Evolutionary conservation across 2,888 invertebrate species (phyloP).

Genomic region (Dynastes tityus): DNA sequence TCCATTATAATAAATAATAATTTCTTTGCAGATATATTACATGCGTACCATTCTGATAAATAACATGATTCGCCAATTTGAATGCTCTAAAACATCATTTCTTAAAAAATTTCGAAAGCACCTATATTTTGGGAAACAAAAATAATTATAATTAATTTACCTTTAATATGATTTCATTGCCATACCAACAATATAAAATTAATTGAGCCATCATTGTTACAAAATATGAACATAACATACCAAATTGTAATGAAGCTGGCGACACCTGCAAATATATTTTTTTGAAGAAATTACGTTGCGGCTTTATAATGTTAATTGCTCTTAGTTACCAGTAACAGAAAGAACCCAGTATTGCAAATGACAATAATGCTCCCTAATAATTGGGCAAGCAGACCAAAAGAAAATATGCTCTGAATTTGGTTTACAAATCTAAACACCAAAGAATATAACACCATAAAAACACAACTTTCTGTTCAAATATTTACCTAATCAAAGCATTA

Average conservation of each 20-base stretch:
- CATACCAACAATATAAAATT: slow-evolving; percentile 75
- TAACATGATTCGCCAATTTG: slow-evolving; percentile 59
- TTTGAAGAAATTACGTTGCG: background rate
- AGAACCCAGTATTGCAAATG: slow-evolving; percentile 61
- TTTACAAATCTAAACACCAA: slow-evolving; percentile 55
- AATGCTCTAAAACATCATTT: slow-evolving; percentile 55
- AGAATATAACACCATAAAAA: background rate
- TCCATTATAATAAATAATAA: slow-evolving; percentile 60
- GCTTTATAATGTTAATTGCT: background rate
- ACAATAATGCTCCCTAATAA: slow-evolving; percentile 59
- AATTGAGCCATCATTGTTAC: slow-evolving; percentile 63
- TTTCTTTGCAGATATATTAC: slow-evolving; percentile 53
- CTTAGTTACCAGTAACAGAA: slow-evolving; percentile 56
- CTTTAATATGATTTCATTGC: slow-evolving; percentile 74
- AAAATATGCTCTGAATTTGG: slow-evolving; percentile 58
- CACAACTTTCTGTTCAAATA: slow-evolving; percentile 14
- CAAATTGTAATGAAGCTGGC: slow-evolving; percentile 55
- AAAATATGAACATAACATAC: slow-evolving; percentile 57
- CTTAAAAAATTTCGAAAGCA: background rate
- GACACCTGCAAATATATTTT: slow-evolving; percentile 35
- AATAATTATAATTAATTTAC: slow-evolving; percentile 63
- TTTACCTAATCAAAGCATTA: slow-evolving; percentile 55
- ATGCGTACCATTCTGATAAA: slow-evolving; percentile 58
- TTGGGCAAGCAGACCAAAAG: slow-evolving; percentile 57
- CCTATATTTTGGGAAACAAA: background rate